Percentiles rank a stretch among this genome's conserved stretches.
These are phyloP conservation scores for Drosophila pandora DNA, from an alignment of 1,140 invertebrate species.

Conservation along the genomic window DNA sequence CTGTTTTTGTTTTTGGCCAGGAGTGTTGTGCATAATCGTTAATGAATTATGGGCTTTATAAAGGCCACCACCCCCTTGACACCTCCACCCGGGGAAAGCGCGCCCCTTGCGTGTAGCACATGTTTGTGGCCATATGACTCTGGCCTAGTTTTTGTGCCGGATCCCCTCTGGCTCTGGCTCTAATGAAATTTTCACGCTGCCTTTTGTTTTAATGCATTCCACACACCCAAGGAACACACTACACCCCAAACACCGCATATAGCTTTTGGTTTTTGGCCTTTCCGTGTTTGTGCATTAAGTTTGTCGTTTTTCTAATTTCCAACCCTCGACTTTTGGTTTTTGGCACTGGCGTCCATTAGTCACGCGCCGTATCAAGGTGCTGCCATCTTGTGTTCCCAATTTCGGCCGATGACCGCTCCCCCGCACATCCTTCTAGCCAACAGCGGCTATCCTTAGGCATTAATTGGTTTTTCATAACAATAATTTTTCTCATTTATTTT, in stretches of 20 bases:
- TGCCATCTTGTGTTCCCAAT: constrained; percentile 62
- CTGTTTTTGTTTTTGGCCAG: constrained; percentile 21
- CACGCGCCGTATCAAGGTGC: constrained; percentile 73
- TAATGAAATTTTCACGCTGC: constrained; percentile 70
- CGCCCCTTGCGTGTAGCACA: constrained; percentile 62
- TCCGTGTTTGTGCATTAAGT: constrained; percentile 64
- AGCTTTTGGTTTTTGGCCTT: constrained; percentile 20
- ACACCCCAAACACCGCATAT: neutral
- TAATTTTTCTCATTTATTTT: constrained; percentile 46
- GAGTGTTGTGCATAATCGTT: constrained; percentile 76
- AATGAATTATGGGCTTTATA: constrained; percentile 67
- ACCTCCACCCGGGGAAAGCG: neutral
- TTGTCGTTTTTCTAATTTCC: constrained; percentile 59
- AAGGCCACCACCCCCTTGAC: constrained; percentile 5
- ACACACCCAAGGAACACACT: constrained; percentile 35
- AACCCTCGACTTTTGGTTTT: constrained; percentile 48
- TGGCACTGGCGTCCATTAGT: constrained; percentile 54
- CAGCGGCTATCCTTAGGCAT: constrained; percentile 12
- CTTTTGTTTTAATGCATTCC: constrained; percentile 77
- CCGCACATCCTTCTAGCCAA: constrained; percentile 11
- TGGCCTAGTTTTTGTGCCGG: constrained; percentile 44
- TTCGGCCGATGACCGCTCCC: constrained; percentile 57
- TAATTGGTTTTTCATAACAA: constrained; percentile 69
- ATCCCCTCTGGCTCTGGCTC: constrained; percentile 20
- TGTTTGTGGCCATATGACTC: constrained; percentile 68